Percentiles rank a stretch among this genome's conserved stretches.
These are phyloP conservation scores for Caenorhabditis sp. DNA, from an alignment of 2,888 invertebrate species.

Conservation along the genomic window DNA sequence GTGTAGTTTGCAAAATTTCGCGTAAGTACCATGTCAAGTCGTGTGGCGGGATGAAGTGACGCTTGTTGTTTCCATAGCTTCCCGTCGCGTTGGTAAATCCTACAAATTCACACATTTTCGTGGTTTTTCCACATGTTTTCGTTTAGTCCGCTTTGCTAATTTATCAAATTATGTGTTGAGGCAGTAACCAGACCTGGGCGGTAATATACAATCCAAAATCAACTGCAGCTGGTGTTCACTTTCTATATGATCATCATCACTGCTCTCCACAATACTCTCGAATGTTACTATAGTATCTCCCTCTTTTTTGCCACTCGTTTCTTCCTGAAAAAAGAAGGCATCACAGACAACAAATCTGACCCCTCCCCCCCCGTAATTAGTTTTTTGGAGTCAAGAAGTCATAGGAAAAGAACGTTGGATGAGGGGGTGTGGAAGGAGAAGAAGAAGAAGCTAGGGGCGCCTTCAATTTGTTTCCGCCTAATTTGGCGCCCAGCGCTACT, in stretches of 20 bases:
- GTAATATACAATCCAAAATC: constrained; percentile 79
- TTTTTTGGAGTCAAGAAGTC: neutral
- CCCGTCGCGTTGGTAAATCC: constrained; percentile 84
- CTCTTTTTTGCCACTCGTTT: constrained; percentile 32
- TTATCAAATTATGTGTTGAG: constrained; percentile 37
- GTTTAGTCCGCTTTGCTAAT: constrained; percentile 4
- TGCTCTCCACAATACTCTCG: constrained; percentile 58
- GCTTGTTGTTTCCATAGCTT: constrained; percentile 87
- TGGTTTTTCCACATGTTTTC: neutral
- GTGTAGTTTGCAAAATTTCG: too few relatives aligned
- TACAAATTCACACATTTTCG: constrained; percentile 18
- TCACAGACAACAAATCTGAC: constrained; percentile 12
- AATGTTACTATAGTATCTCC: constrained; percentile 46
- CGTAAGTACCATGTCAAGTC: constrained; percentile 89
- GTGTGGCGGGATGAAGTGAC: constrained; percentile 95
- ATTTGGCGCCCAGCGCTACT: constrained; percentile 30
- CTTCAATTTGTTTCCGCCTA: constrained; percentile 39
- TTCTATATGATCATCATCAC: constrained; percentile 66
- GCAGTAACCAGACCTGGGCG: constrained; percentile 74
- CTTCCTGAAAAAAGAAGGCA: constrained; percentile 53
- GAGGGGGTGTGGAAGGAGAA: too few relatives aligned
- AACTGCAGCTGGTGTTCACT: constrained; percentile 78
- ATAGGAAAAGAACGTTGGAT: constrained; percentile 34
- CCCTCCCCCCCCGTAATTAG: constrained; percentile 36
- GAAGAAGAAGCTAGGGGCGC: neutral